Base-by-base conservation (phyloP, 2,113 vertebrate species). In the Alligator mississippiensis region DNA sequence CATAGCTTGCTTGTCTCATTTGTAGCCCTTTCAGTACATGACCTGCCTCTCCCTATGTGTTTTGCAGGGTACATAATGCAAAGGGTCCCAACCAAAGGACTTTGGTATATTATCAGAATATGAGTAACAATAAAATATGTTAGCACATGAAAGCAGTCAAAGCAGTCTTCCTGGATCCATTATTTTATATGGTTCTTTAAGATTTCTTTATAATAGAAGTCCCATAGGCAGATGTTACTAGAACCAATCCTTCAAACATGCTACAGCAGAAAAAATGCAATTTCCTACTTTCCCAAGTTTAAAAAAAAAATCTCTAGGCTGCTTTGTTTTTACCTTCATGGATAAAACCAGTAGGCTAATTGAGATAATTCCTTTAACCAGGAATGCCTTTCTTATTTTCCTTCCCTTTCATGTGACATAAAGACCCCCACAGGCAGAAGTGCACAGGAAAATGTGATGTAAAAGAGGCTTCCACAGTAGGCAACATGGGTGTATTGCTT, bases 301-400 rank as follows among this genome's bases (percentile, higher is more conserved):
- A 47, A 47, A 47, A 47, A 47, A 38, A 47, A 47, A 47, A 47
- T 9, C 47, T 47, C 47, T 79, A 88, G 58, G 34, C 14, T 84
- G 19, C 27, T 59, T 83, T 76, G 17, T 76, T 84, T 85, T 19
- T 79, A 17, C 4, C 59, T 82, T 80, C 55, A 85, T 87, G 38
- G 28, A 82, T 92, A 87, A 84, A 94, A 85, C 60, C 89, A 27
- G 89, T 54, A 81, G 81, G 58, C 25, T 89, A 86, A 70, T 54
- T 82, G 80, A 90, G 79, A 16, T 85, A 21, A 81, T 74, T 90
- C 89, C 74, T 80, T 25, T 77, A 84, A 85, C 63, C 61, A 89
- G 64, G 83, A 79, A 68, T 70, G 87, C 58, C 80, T 30, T 87
- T 70, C 57, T 61, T 84, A 79, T 75, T 92, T 89, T 84, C 11